Conservation (phyloP, 2,888 invertebrate species). For the Uloborus plumipes region DNA sequence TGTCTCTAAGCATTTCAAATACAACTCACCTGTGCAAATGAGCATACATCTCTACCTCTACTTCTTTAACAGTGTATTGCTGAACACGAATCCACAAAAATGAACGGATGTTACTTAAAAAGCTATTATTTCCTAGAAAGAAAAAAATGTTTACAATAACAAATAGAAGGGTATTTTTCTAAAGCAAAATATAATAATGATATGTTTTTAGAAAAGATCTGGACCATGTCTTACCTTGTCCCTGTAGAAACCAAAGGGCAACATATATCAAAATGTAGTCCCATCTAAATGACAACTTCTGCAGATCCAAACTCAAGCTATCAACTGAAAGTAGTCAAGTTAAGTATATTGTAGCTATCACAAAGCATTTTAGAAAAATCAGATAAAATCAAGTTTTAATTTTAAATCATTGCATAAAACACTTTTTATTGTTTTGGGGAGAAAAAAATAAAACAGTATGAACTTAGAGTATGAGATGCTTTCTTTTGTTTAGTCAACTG, state of each 20-base stretch:
- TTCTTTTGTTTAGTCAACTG: no score
- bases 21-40: constrained; percentile 81
- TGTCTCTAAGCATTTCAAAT: neutral
- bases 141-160: constrained; percentile 2
- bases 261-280: constrained; percentile 90
- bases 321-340: constrained; percentile 25
- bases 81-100: constrained; percentile 96
- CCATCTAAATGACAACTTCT: constrained; percentile 80
- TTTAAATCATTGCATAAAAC: no score
- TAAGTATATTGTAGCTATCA: neutral
- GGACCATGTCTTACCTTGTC: constrained; percentile 72
- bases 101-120: constrained; percentile 90
- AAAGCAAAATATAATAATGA: neutral
- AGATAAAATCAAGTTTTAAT: no score
- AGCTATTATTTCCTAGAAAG: constrained; percentile 86
- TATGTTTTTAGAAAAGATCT: neutral
- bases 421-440: no score
- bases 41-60: constrained; percentile 87
- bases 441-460: no score
- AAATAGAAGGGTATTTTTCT: neutral
- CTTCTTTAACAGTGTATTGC: constrained; percentile 93
- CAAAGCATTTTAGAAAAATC: no score
- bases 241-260: constrained; percentile 91
- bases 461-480: no score
- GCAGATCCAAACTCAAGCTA: constrained; percentile 26